A percentile compares a stretch with the other conserved stretches of the same genome.
Conservation (phyloP, 1,140 invertebrate genomes). For the Drosophila mauritiana region DNA sequence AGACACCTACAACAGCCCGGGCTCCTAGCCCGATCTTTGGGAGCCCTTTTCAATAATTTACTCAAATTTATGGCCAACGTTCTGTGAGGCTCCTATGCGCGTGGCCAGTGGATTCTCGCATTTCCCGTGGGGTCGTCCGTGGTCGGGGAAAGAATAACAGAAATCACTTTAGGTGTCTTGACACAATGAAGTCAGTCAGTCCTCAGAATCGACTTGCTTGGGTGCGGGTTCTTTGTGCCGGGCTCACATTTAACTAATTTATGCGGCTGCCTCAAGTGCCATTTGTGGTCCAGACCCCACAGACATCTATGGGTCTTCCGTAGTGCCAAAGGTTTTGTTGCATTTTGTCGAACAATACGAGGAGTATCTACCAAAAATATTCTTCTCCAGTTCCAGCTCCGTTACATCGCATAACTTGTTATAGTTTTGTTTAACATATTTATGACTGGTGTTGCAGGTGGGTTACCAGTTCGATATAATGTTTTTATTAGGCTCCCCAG, state of each 20-base stretch:
- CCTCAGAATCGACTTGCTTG: constrained; percentile 1
- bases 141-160: constrained; percentile 27
- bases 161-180: constrained; percentile 76
- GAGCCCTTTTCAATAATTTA: constrained; percentile 68
- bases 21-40: constrained; percentile 8
- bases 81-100: constrained; percentile 34
- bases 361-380: constrained; percentile 30
- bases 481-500: constrained; percentile 64
- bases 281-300: constrained; percentile 74
- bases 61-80: constrained; percentile 65
- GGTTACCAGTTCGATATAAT: constrained; percentile 49
- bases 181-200: constrained; percentile 75
- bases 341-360: constrained; percentile 64
- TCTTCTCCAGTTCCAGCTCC: constrained; percentile 18
- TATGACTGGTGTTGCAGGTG: constrained; percentile 35
- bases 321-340: constrained; percentile 73
- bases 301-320: constrained; percentile 32
- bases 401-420: constrained; percentile 61
- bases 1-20: constrained; percentile 66
- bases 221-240: constrained; percentile 55
- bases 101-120: constrained; percentile 48
- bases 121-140: constrained; percentile 34
- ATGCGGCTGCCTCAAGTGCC: constrained; percentile 73
- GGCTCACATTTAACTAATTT: constrained; percentile 69
- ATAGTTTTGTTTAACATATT: constrained; percentile 77